Conservation (phyloP, 2,113 vertebrate species). For the Riparia riparia region DNA sequence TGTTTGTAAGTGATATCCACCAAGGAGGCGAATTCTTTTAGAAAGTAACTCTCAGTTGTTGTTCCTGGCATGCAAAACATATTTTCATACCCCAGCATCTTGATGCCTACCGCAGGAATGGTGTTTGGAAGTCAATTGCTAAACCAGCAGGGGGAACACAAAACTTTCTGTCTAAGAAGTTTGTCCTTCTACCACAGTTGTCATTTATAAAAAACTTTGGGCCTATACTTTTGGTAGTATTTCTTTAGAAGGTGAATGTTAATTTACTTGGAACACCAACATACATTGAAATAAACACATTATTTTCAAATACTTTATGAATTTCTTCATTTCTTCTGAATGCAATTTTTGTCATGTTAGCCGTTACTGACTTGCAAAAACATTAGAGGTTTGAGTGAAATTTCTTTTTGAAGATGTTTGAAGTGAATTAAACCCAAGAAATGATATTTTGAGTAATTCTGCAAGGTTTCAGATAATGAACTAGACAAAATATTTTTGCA, state of each 20-base stretch:
- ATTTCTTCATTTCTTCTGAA: not conserved
- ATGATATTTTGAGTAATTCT: not conserved
- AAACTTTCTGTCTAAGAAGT: not conserved
- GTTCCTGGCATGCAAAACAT: not conserved
- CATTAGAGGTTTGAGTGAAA: not conserved
- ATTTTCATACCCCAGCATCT: not conserved
- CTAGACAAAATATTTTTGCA: not conserved
- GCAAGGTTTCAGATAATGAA: not conserved
- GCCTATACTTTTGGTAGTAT: not conserved
- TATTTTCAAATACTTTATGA: not conserved
- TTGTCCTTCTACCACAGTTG: not conserved
- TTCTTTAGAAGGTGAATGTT: not conserved
- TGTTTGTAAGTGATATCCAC: not conserved
- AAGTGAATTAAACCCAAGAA: not conserved
- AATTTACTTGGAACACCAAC: not conserved
- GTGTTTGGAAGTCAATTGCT: slow-evolving; percentile 50
- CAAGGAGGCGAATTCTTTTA: not conserved
- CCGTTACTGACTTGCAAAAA: not conserved
- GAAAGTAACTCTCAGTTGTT: not conserved
- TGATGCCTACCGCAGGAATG: slow-evolving; percentile 27
- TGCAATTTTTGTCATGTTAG: not conserved
- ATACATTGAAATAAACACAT: not conserved
- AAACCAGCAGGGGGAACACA: slow-evolving; percentile 76
- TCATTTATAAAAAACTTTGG: not conserved
- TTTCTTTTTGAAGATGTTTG: not conserved